Percentiles rank a stretch among this genome's conserved stretches.
These are phyloP conservation scores for Synanceia verrucosa DNA, from an alignment of 2,797 vertebrate species.

Conservation along the genomic window DNA sequence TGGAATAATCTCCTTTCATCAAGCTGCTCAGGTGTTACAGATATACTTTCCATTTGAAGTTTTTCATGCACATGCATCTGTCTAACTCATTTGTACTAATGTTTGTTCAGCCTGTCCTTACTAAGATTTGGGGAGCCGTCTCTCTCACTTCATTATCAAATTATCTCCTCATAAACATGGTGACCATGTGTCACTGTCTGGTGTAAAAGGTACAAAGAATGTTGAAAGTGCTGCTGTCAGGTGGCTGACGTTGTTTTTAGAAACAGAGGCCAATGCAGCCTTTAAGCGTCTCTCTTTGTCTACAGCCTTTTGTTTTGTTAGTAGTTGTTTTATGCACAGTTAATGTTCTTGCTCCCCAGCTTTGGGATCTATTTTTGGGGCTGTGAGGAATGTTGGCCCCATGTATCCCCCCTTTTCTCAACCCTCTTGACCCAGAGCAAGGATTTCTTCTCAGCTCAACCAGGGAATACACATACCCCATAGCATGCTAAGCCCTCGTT, in stretches of 20 bases:
- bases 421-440: constrained; percentile 37
- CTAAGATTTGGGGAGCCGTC: neutral
- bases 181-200: neutral
- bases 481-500: constrained; percentile 68
- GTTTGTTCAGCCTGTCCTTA: neutral
- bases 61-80: neutral
- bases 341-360: constrained; percentile 43
- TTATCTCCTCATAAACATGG: neutral
- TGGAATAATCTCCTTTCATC: neutral
- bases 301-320: constrained; percentile 49
- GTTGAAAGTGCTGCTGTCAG: constrained; percentile 3
- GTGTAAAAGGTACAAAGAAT: neutral
- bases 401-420: neutral
- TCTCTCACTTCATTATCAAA: neutral
- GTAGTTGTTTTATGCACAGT: constrained; percentile 38
- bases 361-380: constrained; percentile 72
- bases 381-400: constrained; percentile 68
- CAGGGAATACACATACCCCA: constrained; percentile 60
- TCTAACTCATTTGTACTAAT: neutral
- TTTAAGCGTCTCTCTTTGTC: constrained; percentile 14
- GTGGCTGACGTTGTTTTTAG: neutral
- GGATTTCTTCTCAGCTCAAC: constrained; percentile 57
- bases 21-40: neutral
- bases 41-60: rapidly evolving
- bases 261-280: constrained; percentile 24